These are phyloP conservation scores for Ormyrus nitidulus DNA, from an alignment of 2,888 invertebrate genomes.

Conservation along the genomic window DNA sequence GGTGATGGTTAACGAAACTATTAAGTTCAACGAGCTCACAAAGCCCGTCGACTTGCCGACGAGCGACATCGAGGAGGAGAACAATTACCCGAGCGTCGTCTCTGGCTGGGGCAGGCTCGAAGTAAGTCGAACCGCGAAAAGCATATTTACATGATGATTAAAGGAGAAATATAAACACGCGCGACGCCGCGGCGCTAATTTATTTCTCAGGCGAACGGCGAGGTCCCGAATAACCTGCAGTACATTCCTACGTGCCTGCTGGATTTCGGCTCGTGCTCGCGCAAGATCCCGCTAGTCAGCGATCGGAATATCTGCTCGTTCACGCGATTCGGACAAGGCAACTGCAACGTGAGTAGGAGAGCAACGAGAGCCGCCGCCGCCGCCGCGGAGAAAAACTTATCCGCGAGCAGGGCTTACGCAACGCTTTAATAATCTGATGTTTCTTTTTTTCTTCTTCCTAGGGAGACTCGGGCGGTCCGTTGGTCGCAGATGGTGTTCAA, in stretches of 20 bases:
- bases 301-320: constrained; percentile 66
- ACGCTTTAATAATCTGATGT: background rate
- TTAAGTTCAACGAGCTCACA: background rate
- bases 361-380: background rate
- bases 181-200: background rate
- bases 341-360: constrained; percentile 63
- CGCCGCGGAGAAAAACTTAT: background rate
- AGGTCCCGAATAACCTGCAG: constrained; percentile 6
- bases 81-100: constrained; percentile 7
- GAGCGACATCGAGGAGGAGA: background rate
- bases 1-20: background rate
- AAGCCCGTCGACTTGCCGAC: constrained; percentile 7
- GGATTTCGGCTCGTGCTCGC: background rate
- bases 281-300: background rate
- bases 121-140: constrained; percentile 16
- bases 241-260: background rate
- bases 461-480: constrained; percentile 61
- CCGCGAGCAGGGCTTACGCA: background rate
- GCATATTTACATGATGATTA: background rate
- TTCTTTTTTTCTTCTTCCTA: background rate
- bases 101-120: constrained; percentile 39
- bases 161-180: background rate
- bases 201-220: background rate
- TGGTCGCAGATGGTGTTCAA: constrained; percentile 61
- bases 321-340: constrained; percentile 66